These are phyloP conservation scores for Coreoperca whiteheadi DNA, from an alignment of 2,113 vertebrate species.

Conservation along the genomic window DNA sequence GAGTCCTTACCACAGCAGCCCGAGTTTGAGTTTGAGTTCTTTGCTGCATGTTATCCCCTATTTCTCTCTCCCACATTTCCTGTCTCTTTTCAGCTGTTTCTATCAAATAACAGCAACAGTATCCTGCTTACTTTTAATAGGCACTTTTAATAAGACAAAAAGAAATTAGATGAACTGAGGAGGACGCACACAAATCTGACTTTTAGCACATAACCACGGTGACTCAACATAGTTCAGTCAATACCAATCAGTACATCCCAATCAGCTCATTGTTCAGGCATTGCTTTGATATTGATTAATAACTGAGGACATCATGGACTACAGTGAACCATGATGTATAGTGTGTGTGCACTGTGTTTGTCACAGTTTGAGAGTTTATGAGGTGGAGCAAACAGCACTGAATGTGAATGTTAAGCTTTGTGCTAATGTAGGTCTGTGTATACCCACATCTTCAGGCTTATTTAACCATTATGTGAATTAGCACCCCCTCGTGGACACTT, in stretches of 20 bases:
- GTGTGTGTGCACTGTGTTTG: neutral
- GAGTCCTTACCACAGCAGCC: too few relatives aligned
- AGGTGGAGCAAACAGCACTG: neutral
- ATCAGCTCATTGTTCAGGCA: constrained; percentile 45
- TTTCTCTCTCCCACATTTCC: too few relatives aligned
- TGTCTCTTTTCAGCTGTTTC: too few relatives aligned
- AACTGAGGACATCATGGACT: neutral
- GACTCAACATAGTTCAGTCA: constrained; percentile 18
- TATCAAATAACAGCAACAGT: too few relatives aligned
- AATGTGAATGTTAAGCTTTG: neutral
- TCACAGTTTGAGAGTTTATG: neutral
- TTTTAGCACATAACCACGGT: constrained; percentile 35
- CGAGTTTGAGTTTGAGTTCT: too few relatives aligned
- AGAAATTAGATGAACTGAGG: neutral
- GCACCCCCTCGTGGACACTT: too few relatives aligned
- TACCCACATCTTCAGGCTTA: neutral
- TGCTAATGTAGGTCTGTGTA: neutral
- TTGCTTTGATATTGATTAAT: constrained; percentile 47
- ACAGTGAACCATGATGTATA: neutral
- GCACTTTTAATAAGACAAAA: neutral
- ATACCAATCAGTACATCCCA: constrained; percentile 21
- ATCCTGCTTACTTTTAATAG: neutral
- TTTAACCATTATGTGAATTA: too few relatives aligned
- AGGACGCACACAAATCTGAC: constrained; percentile 13
- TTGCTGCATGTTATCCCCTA: too few relatives aligned